Evolutionary conservation across 2,888 invertebrate species (phyloP), one percentile per base, ranked within the genome.

Genomic region (Phyllotreta cruciferae): DNA sequence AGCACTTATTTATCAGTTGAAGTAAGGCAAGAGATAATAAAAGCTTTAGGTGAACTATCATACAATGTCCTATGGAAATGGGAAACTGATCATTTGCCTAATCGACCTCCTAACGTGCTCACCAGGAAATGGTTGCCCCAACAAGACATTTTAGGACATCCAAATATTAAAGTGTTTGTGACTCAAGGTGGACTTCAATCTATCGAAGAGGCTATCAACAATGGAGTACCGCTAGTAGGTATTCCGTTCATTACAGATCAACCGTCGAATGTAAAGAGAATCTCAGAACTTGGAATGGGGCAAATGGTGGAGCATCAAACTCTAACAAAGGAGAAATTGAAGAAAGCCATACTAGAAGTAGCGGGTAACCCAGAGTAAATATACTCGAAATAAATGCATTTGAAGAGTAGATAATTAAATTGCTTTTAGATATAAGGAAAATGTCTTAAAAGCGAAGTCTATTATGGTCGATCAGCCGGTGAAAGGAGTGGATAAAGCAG

Each of bases 101-200:
- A 75, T 39, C 72, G 78, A 70, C 78, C 81, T 5, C 60, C 73
- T 36, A 81, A 81, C 70, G 76, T 84, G 1, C 76, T 79, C 62
- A 74, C 79, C 7, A 72, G 70, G 37, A 81, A 81, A 67, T 84
- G 83, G 83, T 72, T 83, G 13, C 83, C 83, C 0, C 84, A 83
- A 71, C 79, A 81, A 64, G 82, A 81, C 66, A 70, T 83, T 62
- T 71, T 83, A 76, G 77, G 69, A 24, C 77, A 77, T 63, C 74
- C 74, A 9, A 75, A 76, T 53, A 65, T 76, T 1, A 77, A 75
- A 50, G 71, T 64, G 2, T 77, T 77, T 56, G 57, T 77, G 24
- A 72, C 72, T 1, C 77, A 77, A 66, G 73, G 74, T 24, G 77
- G 77, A 7, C 62, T 76, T 7, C 77, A 77, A 49, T 76, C 76